Evolutionary conservation across 1,140 invertebrate species (phyloP), one percentile per base, ranked within the genome.

Genomic region (Condylostylus longicornis): DNA sequence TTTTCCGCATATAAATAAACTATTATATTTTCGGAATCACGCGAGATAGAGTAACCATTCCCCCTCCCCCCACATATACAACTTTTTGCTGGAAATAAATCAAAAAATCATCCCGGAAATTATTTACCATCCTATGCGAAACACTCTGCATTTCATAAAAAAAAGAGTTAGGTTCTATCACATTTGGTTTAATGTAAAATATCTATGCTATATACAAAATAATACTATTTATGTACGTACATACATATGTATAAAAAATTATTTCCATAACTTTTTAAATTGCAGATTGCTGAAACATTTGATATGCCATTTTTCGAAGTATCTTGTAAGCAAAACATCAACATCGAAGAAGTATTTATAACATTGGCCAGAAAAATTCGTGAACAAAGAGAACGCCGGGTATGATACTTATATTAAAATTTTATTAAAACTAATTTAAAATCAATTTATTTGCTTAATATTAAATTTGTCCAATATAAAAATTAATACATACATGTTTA

Each of bases 241-340:
- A 23, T 5, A 10, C 10, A 23, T 23, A 23, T 17, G 14, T 5
- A 18, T 35, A 21, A 37, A 32, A 14, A 35, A 35, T 33, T 17
- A 4, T 36, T 20, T 38, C 18, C 35, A 31, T 34, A 23, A 17
- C 23, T 40, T 35, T 33, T 40, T 33, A 35, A 33, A 19, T 37
- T 45, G 36, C 62, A 86, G 80, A 75, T 90, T 53, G 86, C 85
- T 1, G 82, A 87, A 50, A 82, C 83, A 60, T 88, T 87, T 53
- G 84, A 88, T 44, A 82, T 90, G 69, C 84, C 86, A 29, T 90
- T 89, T 56, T 87, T 85, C 62, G 86, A 90, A 62, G 86, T 89
- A 10, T 89, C 84, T 14, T 90, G 85, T 58, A 90, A 90, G 62
- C 77, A 79, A 41, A 81, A 88, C 50, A 77, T 89, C 25, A 90